Evolutionary conservation across 1,140 invertebrate species (phyloP).

Genomic region (Plutomurus gul): DNA sequence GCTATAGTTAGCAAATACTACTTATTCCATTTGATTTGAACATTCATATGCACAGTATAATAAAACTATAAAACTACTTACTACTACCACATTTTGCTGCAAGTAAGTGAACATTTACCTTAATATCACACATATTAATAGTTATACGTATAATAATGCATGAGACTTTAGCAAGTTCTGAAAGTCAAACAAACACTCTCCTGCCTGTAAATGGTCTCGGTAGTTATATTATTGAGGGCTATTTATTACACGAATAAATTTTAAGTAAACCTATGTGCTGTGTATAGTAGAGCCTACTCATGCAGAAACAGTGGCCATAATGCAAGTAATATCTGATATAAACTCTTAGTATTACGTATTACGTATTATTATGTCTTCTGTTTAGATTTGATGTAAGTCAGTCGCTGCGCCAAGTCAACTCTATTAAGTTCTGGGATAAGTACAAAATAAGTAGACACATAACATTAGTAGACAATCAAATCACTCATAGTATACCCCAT

Average conservation of each 20-base stretch:
- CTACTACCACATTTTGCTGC: no score
- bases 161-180: neutral
- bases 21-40: no score
- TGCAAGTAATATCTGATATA: neutral
- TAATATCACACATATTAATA: no score
- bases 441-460: neutral
- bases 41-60: no score
- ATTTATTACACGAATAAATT: neutral
- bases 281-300: neutral
- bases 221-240: neutral
- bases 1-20: no score
- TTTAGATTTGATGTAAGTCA: constrained; percentile 7
- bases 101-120: no score
- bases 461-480: neutral
- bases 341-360: neutral
- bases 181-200: neutral
- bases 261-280: neutral
- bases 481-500: neutral
- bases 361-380: neutral
- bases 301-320: neutral
- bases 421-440: neutral
- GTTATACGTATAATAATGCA: no score
- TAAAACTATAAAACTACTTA: no score
- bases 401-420: neutral
- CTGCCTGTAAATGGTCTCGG: neutral